Percentiles rank a stretch among this genome's conserved stretches.
Evolutionary conservation across 2,888 invertebrate genomes (phyloP).

Genomic region (Parnassius apollo): DNA sequence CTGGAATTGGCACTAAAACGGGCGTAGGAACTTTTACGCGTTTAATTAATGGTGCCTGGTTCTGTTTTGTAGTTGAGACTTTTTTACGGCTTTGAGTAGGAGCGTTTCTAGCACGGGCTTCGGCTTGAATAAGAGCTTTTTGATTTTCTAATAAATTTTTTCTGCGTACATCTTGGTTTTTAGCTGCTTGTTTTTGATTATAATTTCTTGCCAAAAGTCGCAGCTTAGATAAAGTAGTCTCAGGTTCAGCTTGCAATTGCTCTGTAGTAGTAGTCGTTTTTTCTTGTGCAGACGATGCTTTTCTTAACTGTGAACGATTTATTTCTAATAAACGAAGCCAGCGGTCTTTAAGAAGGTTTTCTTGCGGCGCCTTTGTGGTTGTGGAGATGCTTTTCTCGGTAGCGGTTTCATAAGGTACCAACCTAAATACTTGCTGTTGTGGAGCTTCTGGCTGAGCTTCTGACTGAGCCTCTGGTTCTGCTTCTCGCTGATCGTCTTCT

Average conservation of each 20-base stretch:
- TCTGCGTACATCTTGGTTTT: constrained; percentile 45
- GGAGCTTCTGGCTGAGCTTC: constrained; percentile 28
- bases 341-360: constrained; percentile 30
- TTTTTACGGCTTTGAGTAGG: constrained; percentile 44
- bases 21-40: constrained; percentile 41
- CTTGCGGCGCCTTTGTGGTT: constrained; percentile 20
- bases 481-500: background rate
- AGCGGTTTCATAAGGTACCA: constrained; percentile 35
- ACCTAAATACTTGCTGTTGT: constrained; percentile 30
- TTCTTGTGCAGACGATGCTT: constrained; percentile 25
- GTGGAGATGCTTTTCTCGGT: constrained; percentile 30
- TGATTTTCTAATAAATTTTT: constrained; percentile 44
- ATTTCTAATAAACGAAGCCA: constrained; percentile 33
- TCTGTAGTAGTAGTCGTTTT: constrained; percentile 11
- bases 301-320: constrained; percentile 32
- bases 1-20: constrained; percentile 48
- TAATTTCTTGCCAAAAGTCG: constrained; percentile 54
- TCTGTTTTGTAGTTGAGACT: constrained; percentile 41
- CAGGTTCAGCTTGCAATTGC: constrained; percentile 21
- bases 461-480: constrained; percentile 8
- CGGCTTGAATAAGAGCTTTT: constrained; percentile 41
- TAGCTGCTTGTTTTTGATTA: constrained; percentile 45
- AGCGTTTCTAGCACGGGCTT: constrained; percentile 45
- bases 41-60: constrained; percentile 40
- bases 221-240: constrained; percentile 34